Evolutionary conservation across 1,140 invertebrate species (phyloP), one percentile per base, ranked within the genome.

Genomic region (Cylas formicarius): DNA sequence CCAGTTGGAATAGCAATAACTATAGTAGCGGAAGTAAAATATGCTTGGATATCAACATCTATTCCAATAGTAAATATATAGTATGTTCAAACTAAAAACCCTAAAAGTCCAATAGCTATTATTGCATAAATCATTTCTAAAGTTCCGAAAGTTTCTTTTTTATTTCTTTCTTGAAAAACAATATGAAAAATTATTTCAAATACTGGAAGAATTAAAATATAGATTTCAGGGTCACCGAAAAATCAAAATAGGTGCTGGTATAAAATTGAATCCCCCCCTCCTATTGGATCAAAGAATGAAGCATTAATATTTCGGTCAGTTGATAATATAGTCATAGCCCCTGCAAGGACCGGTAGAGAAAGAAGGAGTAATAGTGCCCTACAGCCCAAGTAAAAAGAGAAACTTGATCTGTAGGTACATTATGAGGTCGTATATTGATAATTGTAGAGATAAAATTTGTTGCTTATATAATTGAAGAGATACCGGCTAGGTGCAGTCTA

Each of bases 201-300:
- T 67, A 72, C 72, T 5, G 72, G 73, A 53, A 77, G 55, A 71
- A 78, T 78, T 69, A 78, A 66, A 78, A 86, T 81, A 68, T 85
- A 84, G 52, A 83, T 80, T 75, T 84, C 80, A 22, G 80, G 79
- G 48, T 86, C 81, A 0, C 81, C 80, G 75, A 82, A 84, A 67
- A 85, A 84, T 74, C 78, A 84, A 72, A 86, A 84, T 71, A 84
- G 69, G 65, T 86, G 82, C 74, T 85, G 82, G 55, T 77, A 85
- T 56, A 83, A 49, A 68, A 84, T 72, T 32, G 79, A 78, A 53
- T 84, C 77, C 36, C 80, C 80, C 20, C 79, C 78, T 44, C 76
- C 77, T 17, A 67, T 57, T 19, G 77, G 75, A 45, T 81, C 73
- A 73, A 81, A 83, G 65, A 84, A 82, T 13, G 73, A 73, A 20